phyloP scores from a whole-genome alignment of 2,797 vertebrate species.

The Morus bassanus region DNA sequence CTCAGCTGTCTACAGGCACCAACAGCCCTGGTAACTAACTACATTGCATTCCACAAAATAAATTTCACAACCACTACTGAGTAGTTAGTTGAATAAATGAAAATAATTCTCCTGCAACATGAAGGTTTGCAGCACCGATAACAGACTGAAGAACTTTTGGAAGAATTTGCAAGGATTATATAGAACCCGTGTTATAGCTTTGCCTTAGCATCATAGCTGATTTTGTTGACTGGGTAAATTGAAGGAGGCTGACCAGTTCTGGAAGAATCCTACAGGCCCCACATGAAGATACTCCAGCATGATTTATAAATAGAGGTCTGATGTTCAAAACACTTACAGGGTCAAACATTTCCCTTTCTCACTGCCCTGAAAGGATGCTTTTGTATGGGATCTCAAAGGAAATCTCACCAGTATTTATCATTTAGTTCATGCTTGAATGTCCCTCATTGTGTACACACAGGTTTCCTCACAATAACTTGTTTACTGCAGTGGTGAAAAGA shows the following conservation, averaged over 20 bases:
- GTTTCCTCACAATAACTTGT: background rate
- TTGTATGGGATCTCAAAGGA: background rate
- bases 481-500: background rate
- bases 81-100: background rate
- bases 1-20: background rate
- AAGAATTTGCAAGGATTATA: background rate
- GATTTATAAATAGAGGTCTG: background rate
- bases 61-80: background rate
- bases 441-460: background rate
- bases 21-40: background rate
- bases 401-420: background rate
- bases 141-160: background rate
- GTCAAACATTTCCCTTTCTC: background rate
- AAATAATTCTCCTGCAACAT: background rate
- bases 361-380: background rate
- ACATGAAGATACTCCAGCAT: background rate
- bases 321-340: background rate
- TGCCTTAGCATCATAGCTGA: background rate
- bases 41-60: background rate
- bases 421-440: background rate
- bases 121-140: fast-evolving
- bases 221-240: background rate
- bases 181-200: background rate
- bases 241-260: background rate
- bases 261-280: background rate